These are phyloP conservation scores for Osmoderma eremita DNA, from an alignment of 2,888 invertebrate species.

Conservation along the genomic window DNA sequence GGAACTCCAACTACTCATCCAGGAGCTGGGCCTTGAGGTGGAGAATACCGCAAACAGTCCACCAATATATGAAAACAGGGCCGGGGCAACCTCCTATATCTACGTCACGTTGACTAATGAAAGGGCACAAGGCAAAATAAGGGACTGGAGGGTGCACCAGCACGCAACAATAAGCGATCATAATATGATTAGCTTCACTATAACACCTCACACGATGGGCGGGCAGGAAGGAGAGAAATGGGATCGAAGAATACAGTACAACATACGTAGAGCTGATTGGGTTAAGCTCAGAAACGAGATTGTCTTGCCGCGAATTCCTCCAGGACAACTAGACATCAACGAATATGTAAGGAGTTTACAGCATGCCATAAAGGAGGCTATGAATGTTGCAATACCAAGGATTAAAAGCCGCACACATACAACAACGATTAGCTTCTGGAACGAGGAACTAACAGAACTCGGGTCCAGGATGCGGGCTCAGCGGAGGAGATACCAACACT, in stretches of 20 bases:
- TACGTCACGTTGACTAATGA: slow-evolving; percentile 21
- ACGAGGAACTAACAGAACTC: neutral
- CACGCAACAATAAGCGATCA: slow-evolving; percentile 11
- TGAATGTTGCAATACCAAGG: neutral
- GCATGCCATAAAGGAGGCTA: neutral
- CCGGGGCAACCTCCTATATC: slow-evolving; percentile 7
- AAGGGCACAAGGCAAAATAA: neutral
- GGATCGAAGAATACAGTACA: neutral
- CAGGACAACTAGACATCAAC: no score
- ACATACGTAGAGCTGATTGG: slow-evolving; percentile 27
- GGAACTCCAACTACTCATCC: slow-evolving; percentile 17
- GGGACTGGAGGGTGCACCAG: slow-evolving; percentile 11
- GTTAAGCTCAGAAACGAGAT: no score
- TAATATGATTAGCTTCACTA: neutral
- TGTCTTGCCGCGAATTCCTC: no score
- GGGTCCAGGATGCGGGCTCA: no score
- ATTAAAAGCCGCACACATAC: neutral
- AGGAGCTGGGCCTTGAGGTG: slow-evolving; percentile 9
- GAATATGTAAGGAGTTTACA: no score
- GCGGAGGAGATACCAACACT: no score
- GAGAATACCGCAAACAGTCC: neutral
- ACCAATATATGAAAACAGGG: slow-evolving; percentile 20
- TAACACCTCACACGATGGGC: no score
- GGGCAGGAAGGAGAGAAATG: neutral
- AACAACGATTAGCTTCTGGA: slow-evolving; percentile 17